A percentile compares a stretch with the other conserved stretches of the same genome.
Evolutionary conservation across 64 coral and sea anemone genomes (phyloP).

Genomic region (Montipora foliosa): DNA sequence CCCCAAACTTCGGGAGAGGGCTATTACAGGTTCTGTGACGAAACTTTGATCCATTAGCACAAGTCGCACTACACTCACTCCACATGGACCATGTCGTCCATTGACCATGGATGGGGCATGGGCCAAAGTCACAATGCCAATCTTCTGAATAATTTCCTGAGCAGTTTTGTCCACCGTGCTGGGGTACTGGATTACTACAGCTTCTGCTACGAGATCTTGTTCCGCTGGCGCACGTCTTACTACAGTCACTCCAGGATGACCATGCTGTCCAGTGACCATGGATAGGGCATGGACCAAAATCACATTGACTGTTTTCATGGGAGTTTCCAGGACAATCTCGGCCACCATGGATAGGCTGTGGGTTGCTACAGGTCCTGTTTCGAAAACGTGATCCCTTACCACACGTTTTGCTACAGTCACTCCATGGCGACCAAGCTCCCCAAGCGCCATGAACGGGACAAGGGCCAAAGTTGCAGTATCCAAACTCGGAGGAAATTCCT

Average conservation of each 20-base stretch:
- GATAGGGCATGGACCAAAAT: conserved; percentile 45
- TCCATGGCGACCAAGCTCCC: conserved; percentile 81
- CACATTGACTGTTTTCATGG: conserved; percentile 22
- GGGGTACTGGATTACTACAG: conserved; percentile 34
- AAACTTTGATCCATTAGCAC: not conserved
- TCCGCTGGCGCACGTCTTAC: conserved; percentile 68
- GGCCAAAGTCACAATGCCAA: not conserved
- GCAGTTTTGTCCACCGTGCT: conserved; percentile 57
- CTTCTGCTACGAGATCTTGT: conserved; percentile 41
- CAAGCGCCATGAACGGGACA: conserved; percentile 65
- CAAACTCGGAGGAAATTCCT: conserved; percentile 14
- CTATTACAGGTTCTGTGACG: not conserved
- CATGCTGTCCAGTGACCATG: conserved; percentile 72
- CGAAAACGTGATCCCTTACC: conserved; percentile 54
- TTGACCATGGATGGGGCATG: not conserved
- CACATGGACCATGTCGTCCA: not conserved
- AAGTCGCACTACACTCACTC: not conserved
- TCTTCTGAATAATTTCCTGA: conserved; percentile 22
- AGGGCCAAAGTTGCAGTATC: conserved; percentile 23
- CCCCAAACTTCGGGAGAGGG: conserved; percentile 1
- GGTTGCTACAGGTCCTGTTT: conserved; percentile 45
- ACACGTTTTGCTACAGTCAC: conserved; percentile 73
- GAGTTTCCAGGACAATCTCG: conserved; percentile 47
- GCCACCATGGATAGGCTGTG: conserved; percentile 49
- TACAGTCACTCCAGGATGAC: conserved; percentile 80